Percentiles rank a stretch among this genome's conserved stretches.
phyloP scores from a whole-genome alignment of 2,797 vertebrate species.

The Pseudomugil tenellus region DNA sequence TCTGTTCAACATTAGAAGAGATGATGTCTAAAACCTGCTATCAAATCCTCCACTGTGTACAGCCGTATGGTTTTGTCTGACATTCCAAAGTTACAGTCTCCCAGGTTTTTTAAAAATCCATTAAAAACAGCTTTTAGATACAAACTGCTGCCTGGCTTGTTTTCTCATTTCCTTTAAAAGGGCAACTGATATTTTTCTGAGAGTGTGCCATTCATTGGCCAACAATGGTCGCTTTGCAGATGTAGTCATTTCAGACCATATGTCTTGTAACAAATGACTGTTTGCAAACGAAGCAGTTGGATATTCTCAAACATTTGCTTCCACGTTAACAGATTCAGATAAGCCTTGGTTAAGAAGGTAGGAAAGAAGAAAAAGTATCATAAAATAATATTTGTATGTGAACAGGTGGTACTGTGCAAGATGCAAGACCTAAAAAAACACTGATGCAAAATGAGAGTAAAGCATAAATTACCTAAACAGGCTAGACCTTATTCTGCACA shows the following conservation, averaged over 20 bases:
- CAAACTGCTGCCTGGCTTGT: conserved; percentile 56
- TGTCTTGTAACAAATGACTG: conserved; percentile 30
- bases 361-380: neutral
- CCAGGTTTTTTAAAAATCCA: conserved; percentile 61
- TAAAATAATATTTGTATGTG: neutral
- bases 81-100: conserved; percentile 48
- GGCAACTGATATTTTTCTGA: conserved; percentile 61
- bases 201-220: conserved; percentile 57
- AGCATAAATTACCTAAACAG: neutral
- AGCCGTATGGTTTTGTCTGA: conserved; percentile 39
- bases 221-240: conserved; percentile 44
- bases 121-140: conserved; percentile 66
- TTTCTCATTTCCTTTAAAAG: conserved; percentile 70
- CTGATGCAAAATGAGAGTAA: neutral
- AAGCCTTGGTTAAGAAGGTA: neutral
- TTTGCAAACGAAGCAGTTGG: conserved; percentile 33
- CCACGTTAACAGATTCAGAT: conserved; percentile 11
- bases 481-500: no score
- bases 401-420: neutral
- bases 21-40: conserved; percentile 30
- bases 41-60: conserved; percentile 20
- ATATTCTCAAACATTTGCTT: conserved; percentile 1
- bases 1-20: conserved; percentile 27
- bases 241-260: conserved; percentile 41
- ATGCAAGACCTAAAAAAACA: neutral